Percentiles rank a stretch among this genome's conserved stretches.
These are phyloP conservation scores for Archivesica marissinica DNA, from an alignment of 1,140 invertebrate species.

Conservation along the genomic window DNA sequence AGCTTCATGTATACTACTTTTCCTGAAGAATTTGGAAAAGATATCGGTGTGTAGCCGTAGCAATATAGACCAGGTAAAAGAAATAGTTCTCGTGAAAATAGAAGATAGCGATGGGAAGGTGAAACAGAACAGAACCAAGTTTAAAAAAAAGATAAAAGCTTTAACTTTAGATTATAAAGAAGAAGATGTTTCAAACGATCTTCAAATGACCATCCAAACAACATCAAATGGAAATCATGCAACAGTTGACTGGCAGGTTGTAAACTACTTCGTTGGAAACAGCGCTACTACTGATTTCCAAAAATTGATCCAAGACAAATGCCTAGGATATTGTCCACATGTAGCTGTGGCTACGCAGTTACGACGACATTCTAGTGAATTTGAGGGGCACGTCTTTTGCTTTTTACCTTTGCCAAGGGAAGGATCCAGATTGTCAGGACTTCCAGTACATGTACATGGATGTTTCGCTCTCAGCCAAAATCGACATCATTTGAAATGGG, in stretches of 20 bases:
- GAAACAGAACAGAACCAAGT: not conserved
- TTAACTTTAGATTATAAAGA: not conserved
- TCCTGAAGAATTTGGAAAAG: conserved; percentile 64
- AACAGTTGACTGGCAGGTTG: conserved; percentile 57
- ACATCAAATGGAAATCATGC: not conserved
- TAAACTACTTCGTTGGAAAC: conserved; percentile 61
- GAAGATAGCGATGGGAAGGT: not conserved
- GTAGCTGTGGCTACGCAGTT: conserved; percentile 74
- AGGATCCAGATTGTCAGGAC: conserved; percentile 71
- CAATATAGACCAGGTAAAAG: not conserved
- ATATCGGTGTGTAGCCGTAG: not conserved
- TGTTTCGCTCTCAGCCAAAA: conserved; percentile 79
- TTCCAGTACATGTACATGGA: conserved; percentile 80
- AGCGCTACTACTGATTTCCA: conserved; percentile 53
- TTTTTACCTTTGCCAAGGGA: conserved; percentile 78
- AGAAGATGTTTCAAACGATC: not conserved
- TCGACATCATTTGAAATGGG: conserved; percentile 78
- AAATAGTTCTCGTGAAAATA: not conserved
- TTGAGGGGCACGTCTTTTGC: conserved; percentile 78
- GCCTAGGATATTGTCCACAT: conserved; percentile 72
- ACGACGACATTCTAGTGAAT: not conserved
- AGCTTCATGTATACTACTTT: conserved; percentile 65
- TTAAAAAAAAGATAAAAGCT: not conserved
- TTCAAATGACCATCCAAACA: not conserved
- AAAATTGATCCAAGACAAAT: conserved; percentile 60